Percentiles rank a stretch among this genome's conserved stretches.
Evolutionary conservation across 1,140 invertebrate genomes (phyloP).

Genomic region (Conus ventricosus): DNA sequence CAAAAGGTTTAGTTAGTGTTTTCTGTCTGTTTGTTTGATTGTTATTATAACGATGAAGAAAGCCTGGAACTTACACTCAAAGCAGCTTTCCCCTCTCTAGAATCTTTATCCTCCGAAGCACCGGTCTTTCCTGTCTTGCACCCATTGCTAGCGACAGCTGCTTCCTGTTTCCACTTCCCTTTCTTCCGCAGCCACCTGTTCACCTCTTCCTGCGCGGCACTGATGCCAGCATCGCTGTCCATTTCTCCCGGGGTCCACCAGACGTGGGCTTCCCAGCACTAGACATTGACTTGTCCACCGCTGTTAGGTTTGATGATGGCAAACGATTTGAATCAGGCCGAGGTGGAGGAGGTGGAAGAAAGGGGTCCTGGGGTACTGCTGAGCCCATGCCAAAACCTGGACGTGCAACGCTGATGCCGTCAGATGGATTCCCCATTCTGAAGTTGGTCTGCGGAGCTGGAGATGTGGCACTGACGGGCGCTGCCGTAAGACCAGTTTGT

Average conservation of each 20-base stretch:
- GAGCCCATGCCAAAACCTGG: background rate
- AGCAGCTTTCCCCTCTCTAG: background rate
- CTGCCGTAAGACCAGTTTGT: background rate
- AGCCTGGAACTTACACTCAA: background rate
- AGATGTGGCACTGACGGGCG: background rate
- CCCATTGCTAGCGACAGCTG: background rate
- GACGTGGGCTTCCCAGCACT: background rate
- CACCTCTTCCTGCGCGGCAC: conserved; percentile 4
- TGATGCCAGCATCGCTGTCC: background rate
- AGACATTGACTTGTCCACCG: background rate
- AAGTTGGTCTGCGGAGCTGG: background rate
- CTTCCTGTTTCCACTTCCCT: background rate
- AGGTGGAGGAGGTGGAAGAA: background rate
- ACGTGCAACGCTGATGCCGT: background rate
- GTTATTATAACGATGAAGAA: too few species aligned
- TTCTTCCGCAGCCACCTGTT: conserved; percentile 14
- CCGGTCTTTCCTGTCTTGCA: background rate
- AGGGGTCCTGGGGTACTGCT: background rate
- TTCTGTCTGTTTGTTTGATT: too few species aligned
- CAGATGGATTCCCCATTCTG: background rate
- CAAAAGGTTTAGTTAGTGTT: too few species aligned
- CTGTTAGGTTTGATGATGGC: too few species aligned
- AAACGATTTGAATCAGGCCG: background rate
- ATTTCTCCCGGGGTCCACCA: background rate
- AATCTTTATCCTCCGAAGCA: background rate